A percentile compares a stretch with the other conserved stretches of the same genome.
These are phyloP conservation scores for Nemoura dubitans DNA, from an alignment of 2,888 invertebrate genomes.

Conservation along the genomic window DNA sequence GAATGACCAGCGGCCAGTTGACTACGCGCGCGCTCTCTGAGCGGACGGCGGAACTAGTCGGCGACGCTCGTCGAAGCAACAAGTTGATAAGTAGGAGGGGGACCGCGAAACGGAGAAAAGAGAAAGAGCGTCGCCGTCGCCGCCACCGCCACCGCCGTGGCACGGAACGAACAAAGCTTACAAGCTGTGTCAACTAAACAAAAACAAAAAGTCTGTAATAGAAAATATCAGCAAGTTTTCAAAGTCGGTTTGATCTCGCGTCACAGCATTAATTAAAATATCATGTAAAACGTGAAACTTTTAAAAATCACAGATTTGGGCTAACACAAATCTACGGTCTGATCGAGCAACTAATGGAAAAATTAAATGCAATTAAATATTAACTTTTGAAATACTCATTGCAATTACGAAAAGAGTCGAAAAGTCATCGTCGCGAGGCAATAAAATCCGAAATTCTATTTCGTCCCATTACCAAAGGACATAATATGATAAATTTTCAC, in stretches of 20 bases:
- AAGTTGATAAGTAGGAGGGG: constrained; percentile 31
- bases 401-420: background rate
- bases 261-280: background rate
- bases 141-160: background rate
- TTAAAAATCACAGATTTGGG: background rate
- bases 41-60: constrained; percentile 27
- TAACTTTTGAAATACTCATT: background rate
- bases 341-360: background rate
- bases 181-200: background rate
- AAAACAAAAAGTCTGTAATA: background rate
- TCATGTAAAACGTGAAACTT: background rate
- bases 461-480: background rate
- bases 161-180: background rate
- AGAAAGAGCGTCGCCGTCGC: background rate
- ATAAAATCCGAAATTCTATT: background rate
- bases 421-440: background rate
- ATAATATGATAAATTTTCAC: constrained; percentile 7
- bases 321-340: background rate
- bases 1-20: background rate
- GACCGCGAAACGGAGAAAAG: background rate
- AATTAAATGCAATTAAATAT: background rate
- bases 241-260: background rate
- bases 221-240: background rate
- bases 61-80: constrained; percentile 31
- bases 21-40: constrained; percentile 43